Conservation (phyloP, 2,888 invertebrate genomes). For the Blera fallax region DNA sequence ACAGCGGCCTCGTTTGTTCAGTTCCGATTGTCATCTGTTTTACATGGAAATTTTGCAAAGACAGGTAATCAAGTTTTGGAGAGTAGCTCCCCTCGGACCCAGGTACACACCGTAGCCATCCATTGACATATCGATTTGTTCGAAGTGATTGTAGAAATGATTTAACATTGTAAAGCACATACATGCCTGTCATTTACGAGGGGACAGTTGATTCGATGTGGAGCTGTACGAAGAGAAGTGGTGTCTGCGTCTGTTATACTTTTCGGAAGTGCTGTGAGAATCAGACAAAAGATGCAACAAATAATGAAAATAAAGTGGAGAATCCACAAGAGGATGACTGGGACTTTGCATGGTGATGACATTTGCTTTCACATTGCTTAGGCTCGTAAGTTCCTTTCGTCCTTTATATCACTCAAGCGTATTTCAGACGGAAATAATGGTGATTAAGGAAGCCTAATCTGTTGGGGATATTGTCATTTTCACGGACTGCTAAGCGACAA, state of each 20-base stretch:
- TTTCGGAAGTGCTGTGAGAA: neutral
- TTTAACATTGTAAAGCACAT: constrained; percentile 6
- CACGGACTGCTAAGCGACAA: too few species aligned
- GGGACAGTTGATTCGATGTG: neutral
- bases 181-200: neutral
- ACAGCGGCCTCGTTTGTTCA: constrained; percentile 11
- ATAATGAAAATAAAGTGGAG: too few species aligned
- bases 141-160: constrained; percentile 11
- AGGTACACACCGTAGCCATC: neutral
- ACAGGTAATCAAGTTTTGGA: constrained; percentile 52
- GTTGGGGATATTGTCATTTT: too few species aligned
- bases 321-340: too few species aligned
- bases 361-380: too few species aligned
- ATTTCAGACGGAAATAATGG: too few species aligned
- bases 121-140: constrained; percentile 18
- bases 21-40: constrained; percentile 32
- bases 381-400: too few species aligned
- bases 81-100: neutral
- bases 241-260: neutral
- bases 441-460: too few species aligned
- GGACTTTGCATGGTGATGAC: too few species aligned
- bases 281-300: neutral
- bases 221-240: neutral
- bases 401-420: too few species aligned
- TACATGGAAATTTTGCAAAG: constrained; percentile 49